Conservation (phyloP, 2,797 vertebrate genomes). For the Spondyliosoma cantharus region DNA sequence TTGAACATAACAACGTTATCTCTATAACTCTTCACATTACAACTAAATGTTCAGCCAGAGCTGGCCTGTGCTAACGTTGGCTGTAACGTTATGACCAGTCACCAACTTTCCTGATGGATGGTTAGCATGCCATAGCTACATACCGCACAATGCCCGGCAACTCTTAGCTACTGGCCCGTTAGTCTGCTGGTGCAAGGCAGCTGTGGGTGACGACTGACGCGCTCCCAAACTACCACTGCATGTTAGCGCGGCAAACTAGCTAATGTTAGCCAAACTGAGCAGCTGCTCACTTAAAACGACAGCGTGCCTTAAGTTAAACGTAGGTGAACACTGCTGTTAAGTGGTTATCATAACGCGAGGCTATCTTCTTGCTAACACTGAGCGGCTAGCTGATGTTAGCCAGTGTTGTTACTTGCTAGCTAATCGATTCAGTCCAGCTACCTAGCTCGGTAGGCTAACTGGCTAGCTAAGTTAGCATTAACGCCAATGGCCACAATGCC, state of each 20-base stretch:
- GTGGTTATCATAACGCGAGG: conserved; percentile 21
- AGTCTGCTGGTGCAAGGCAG: conserved; percentile 36
- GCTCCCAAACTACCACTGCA: conserved; percentile 31
- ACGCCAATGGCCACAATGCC: conserved; percentile 58
- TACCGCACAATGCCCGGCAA: conserved; percentile 69
- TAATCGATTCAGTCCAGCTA: conserved; percentile 42
- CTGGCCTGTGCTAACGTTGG: conserved; percentile 18
- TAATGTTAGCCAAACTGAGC: neutral
- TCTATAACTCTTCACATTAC: neutral
- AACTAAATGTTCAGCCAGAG: neutral
- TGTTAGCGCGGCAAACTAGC: conserved; percentile 39
- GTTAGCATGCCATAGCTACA: conserved; percentile 67
- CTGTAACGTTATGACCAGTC: conserved; percentile 27
- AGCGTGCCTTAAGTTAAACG: neutral
- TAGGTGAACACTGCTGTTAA: neutral
- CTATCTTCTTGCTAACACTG: conserved; percentile 25
- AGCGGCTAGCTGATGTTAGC: conserved; percentile 28
- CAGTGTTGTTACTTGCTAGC: conserved; percentile 30
- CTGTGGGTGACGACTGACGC: conserved; percentile 16
- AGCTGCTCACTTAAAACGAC: neutral
- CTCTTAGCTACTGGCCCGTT: conserved; percentile 42
- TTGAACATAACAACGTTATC: neutral
- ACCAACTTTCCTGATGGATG: conserved; percentile 43
- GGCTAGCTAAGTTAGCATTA: conserved; percentile 70
- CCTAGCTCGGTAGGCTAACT: conserved; percentile 62